Conservation (phyloP, 2,797 vertebrate genomes). For the Melanotaenia maccullochi region DNA sequence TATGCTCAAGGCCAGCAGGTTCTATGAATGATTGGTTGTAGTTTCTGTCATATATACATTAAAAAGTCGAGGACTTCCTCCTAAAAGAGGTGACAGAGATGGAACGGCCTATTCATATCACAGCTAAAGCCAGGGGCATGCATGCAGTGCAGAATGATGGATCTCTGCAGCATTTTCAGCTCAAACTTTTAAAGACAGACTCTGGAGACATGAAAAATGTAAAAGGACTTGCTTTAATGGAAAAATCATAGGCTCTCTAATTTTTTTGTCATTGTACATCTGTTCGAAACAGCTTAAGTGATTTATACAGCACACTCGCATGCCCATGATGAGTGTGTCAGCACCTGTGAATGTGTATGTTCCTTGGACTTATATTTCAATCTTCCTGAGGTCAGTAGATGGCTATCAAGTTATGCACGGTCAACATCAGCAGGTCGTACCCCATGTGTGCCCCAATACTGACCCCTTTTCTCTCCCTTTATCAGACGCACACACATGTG, state of each 20-base stretch:
- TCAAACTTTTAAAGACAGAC: not conserved
- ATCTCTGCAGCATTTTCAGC: not conserved
- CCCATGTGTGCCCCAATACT: conserved; percentile 56
- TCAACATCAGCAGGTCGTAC: conserved; percentile 42
- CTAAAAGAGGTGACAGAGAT: not conserved
- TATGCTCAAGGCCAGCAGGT: not conserved
- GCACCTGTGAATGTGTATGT: not conserved
- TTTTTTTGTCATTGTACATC: conserved; percentile 9
- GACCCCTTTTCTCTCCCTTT: conserved; percentile 19
- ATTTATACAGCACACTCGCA: not conserved
- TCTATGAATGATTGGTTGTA: not conserved
- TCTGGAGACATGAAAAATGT: not conserved
- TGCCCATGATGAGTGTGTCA: conserved; percentile 1
- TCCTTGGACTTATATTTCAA: not conserved
- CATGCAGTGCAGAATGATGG: not conserved
- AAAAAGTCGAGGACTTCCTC: not conserved
- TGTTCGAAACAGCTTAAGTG: conserved; percentile 13
- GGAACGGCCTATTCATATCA: not conserved
- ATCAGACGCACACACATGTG: not conserved
- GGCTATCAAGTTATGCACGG: conserved; percentile 43
- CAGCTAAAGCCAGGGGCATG: not conserved
- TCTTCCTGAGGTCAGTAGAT: conserved; percentile 50
- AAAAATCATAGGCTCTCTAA: not conserved
- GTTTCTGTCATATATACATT: not conserved
- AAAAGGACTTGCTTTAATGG: not conserved